Evolutionary conservation across 2,113 vertebrate species (phyloP).

Genomic region (Nothoprocta pentlandii): DNA sequence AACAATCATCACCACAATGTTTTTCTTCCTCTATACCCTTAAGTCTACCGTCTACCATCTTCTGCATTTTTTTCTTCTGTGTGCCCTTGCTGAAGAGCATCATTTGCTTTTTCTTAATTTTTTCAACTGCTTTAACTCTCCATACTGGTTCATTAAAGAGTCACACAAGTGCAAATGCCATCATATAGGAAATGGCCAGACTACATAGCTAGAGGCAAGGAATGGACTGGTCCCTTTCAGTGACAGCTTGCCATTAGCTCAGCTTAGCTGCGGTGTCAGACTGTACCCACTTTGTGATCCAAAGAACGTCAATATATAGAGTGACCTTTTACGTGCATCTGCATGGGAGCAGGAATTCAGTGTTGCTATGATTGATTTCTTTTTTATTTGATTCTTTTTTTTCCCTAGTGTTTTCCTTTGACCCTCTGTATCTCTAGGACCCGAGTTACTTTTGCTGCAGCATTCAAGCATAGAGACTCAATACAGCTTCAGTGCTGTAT

Average conservation of each 20-base stretch:
- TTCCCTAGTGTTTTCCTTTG: not conserved
- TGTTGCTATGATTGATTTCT: not conserved
- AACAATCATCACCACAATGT: not conserved
- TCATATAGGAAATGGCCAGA: not conserved
- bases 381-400: not conserved
- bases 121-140: not conserved
- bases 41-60: not conserved
- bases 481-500: not conserved
- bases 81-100: not conserved
- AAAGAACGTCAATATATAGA: not conserved
- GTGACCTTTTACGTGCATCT: not conserved
- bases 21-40: not conserved
- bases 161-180: not conserved
- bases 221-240: not conserved
- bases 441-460: not conserved
- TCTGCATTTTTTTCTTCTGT: not conserved
- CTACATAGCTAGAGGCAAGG: not conserved
- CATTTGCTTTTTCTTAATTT: not conserved
- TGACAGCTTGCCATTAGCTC: not conserved
- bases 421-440: constrained; percentile 42
- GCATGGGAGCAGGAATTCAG: not conserved
- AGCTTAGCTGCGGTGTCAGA: not conserved
- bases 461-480: not conserved
- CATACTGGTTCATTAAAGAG: not conserved
- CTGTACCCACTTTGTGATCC: not conserved